Base-by-base conservation (phyloP, 2,113 vertebrate species). In the Daboia siamensis region DNA sequence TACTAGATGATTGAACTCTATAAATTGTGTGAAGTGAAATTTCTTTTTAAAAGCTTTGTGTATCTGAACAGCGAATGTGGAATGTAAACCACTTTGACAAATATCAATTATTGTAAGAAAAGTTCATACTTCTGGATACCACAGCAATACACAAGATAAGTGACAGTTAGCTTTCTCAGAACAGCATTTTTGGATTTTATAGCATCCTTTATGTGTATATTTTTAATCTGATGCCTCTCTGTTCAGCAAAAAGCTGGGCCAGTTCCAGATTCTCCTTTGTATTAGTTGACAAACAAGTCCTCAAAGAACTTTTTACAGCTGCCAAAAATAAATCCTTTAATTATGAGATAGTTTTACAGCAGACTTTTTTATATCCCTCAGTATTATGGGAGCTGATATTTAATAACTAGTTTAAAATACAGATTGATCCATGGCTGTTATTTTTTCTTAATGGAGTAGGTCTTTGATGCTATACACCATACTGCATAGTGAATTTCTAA, bases 61-160 rank as follows among this genome's bases (percentile, higher is more conserved):
- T 29, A 44, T 90, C 88, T 90, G 56, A 52, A 29, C 1, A 86
- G 56, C 89, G 48, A 84, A 86, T 90, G 56, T 86, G 56, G 46
- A 17, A n/a, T 90, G 56, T 57, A 54, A 92, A 80, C 69, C 86
- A 44, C 56, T 52, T 90, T 93, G 88, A 90, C 80, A 90, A 84
- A 56, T 93, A 57, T 86, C 88, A 90, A 48, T 90, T 93, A 90
- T 90, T 86, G 52, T 44, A 90, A 93, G 54, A 33, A 90, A 93
- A 86, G 80, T 44, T 90, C 56, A 64, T 23, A 44, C 54, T 85
- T 90, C 44, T 89, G 74, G 51, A 90, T 93, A 24, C n/a, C 88
- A 86, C 69, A 86, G 88, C 56, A 86, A 23, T 21, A 51, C 29
- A 39, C n/a, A 92, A 92, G 92, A 86, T 90, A 92, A 90, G 13